Evolutionary conservation across 2,113 vertebrate genomes (phyloP).

Genomic region (Megaceryle maxima): DNA sequence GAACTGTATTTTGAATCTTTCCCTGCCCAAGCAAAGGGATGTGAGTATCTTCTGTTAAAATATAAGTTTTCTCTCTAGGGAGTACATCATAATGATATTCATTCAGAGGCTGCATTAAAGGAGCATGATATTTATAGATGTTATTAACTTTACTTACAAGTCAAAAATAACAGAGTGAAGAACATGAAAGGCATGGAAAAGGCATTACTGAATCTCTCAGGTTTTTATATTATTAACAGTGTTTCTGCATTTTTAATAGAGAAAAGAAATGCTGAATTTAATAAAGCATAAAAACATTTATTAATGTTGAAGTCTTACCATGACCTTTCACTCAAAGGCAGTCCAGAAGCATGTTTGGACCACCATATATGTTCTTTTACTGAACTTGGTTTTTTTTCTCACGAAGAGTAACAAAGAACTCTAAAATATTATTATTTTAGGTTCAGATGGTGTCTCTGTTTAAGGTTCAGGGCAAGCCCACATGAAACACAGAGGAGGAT

Average conservation of each 20-base stretch:
- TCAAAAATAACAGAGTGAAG: not conserved
- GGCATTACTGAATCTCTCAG: not conserved
- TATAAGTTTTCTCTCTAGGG: not conserved
- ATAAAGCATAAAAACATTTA: not conserved
- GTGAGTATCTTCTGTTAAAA: not conserved
- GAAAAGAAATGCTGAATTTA: not conserved
- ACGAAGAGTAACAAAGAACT: not conserved
- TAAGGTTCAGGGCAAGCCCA: too few species aligned
- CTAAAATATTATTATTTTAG: not conserved
- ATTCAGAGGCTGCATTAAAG: not conserved
- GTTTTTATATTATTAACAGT: not conserved
- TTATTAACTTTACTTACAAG: not conserved
- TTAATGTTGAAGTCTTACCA: not conserved
- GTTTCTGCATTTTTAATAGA: not conserved
- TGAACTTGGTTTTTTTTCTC: not conserved
- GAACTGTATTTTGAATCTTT: not conserved
- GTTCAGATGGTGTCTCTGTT: not conserved
- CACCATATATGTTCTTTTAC: not conserved
- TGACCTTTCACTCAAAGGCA: not conserved
- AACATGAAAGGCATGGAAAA: not conserved
- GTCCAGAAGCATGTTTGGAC: not conserved
- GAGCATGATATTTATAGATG: not conserved
- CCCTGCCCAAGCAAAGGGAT: not conserved
- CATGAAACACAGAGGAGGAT: too few species aligned
- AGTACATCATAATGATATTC: not conserved